Conservation (phyloP, 2,113 vertebrate species). For the Phrynosoma blainvillii region DNA sequence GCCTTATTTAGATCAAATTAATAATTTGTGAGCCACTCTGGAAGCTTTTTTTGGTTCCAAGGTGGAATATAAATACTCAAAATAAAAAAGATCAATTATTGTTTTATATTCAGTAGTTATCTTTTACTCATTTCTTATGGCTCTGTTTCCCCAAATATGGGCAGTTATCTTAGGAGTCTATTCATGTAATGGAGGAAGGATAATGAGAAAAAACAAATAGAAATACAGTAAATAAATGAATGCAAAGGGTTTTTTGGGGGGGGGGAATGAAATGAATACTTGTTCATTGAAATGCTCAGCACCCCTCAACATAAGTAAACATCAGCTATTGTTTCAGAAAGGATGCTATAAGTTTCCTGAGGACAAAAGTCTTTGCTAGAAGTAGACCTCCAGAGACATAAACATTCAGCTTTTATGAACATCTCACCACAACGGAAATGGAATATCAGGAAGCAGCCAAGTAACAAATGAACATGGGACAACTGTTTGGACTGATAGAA, state of each 20-base stretch:
- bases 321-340: neutral
- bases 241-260: too few species aligned
- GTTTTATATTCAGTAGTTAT: neutral
- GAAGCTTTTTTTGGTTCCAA: too few species aligned
- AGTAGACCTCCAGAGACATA: neutral
- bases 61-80: too few species aligned
- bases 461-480: conserved; percentile 20
- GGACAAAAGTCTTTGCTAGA: neutral
- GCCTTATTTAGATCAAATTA: too few species aligned
- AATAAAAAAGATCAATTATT: neutral
- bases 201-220: neutral
- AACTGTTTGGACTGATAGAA: neutral
- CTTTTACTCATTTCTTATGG: neutral
- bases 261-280: neutral
- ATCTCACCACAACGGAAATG: conserved; percentile 2
- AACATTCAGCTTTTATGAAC: conserved; percentile 9
- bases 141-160: too few species aligned
- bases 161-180: neutral
- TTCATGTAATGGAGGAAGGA: neutral
- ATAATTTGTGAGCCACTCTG: too few species aligned
- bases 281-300: neutral
- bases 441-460: neutral
- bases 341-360: neutral
- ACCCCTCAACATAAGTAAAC: neutral
- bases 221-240: neutral